Evolutionary conservation across 1,140 invertebrate genomes (phyloP), one percentile per base, ranked within the genome.

Genomic region (Manduca sexta): DNA sequence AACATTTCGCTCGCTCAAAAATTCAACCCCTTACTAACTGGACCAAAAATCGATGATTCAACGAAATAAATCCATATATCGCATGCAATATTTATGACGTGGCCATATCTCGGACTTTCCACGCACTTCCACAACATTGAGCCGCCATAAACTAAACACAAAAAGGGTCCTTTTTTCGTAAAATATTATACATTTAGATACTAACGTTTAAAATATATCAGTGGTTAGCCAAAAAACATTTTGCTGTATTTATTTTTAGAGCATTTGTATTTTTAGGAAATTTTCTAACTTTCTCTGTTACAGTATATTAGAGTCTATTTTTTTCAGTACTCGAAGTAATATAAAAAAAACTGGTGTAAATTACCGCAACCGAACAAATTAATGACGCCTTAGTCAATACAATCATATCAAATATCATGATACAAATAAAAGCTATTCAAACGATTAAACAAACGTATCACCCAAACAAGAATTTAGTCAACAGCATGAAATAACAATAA

Each of bases 81-180:
- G 43, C 17, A 15, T 45, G 15, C 43, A 45, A 55, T 55, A 56
- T 60, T 60, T 60, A 60, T 49, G 57, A 45, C 41, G 33, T 49
- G 57, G 40, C 42, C 48, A 39, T 60, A 60, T 60, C 57, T 45
- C 40, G 41, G 42, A 45, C 49, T 51, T 60, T 48, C 46, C 57
- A 60, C 52, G 49, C 52, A 55, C 35, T 60, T 60, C 57, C 57
- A 49, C 52, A 52, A 55, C 57, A 60, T 60, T 60, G 57, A 60
- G 45, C 52, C 37, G 49, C 47, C 49, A 48, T 56, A 56, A 55
- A 56, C 54, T 48, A 56, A 56, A 56, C 54, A 56, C 45, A 47
- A 48, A 51, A 56, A 56, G 8, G 56, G 56, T 38, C 51, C 47
- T 47, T 59, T 50, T 45, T 45, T 34, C 31, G 45, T 49, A 44